A percentile compares a stretch with the other conserved stretches of the same genome.
These are phyloP conservation scores for Tenebrosternarchus preto DNA, from an alignment of 2,113 vertebrate species.

Conservation along the genomic window DNA sequence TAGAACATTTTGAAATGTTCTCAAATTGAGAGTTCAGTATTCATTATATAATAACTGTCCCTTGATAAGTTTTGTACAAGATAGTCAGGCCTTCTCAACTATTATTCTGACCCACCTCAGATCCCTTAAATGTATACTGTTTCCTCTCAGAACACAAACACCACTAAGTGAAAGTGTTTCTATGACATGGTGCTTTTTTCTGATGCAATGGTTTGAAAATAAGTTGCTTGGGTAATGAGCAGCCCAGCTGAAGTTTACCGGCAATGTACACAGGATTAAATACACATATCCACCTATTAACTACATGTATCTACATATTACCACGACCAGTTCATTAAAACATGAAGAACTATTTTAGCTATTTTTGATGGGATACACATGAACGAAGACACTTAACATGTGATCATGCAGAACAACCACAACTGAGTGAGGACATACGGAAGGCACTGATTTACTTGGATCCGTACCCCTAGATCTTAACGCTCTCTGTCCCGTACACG, in stretches of 20 bases:
- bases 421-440: neutral
- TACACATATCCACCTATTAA: no score
- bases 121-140: neutral
- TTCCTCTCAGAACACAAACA: slow-evolving; percentile 25
- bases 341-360: neutral
- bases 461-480: slow-evolving; percentile 98
- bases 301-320: neutral
- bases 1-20: no score
- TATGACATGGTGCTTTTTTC: neutral
- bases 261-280: neutral
- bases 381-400: neutral
- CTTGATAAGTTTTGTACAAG: neutral
- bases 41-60: neutral
- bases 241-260: neutral
- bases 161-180: slow-evolving; percentile 5
- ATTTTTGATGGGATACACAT: neutral
- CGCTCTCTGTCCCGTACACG: slow-evolving; percentile 98
- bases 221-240: neutral
- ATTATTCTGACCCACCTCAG: neutral
- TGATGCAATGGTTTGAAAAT: slow-evolving; percentile 34
- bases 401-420: slow-evolving; percentile 3
- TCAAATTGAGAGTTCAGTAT: no score
- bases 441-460: neutral
- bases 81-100: neutral
- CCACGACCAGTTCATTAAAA: neutral